These are phyloP conservation scores for Acyrthosiphon pisum DNA, from an alignment of 1,140 invertebrate genomes.

Conservation along the genomic window DNA sequence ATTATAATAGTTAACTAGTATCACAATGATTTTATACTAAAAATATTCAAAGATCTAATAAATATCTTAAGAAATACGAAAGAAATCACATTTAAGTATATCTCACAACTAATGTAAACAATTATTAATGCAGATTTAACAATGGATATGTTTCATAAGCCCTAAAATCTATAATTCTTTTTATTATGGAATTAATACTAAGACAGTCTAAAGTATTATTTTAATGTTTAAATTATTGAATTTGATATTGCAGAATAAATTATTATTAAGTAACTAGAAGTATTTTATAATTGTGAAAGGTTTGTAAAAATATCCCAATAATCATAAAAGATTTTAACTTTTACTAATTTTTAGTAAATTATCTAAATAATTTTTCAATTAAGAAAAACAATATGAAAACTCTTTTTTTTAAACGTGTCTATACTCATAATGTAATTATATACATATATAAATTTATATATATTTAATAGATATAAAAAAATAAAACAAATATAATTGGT, in stretches of 20 bases:
- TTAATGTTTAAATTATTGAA: constrained; percentile 10
- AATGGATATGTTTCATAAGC: constrained; percentile 8
- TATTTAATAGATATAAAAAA: not conserved
- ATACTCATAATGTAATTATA: not conserved
- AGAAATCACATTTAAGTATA: constrained; percentile 7
- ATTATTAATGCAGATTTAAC: constrained; percentile 4
- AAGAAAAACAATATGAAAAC: not conserved
- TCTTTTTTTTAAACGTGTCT: not conserved
- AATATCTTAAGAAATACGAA: not conserved
- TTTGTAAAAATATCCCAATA: not conserved
- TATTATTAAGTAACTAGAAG: not conserved
- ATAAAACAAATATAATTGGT: not conserved
- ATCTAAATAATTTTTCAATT: not conserved
- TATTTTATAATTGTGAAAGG: not conserved
- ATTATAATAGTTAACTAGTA: constrained; percentile 44
- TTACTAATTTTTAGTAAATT: not conserved
- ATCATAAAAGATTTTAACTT: not conserved
- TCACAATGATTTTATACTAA: constrained; percentile 21
- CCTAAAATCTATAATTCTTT: not conserved
- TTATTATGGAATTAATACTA: not conserved
- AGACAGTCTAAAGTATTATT: not conserved
- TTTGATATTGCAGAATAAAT: not conserved
- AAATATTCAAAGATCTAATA: constrained; percentile 21
- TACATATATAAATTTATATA: not conserved
- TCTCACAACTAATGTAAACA: not conserved